Evolutionary conservation across 2,888 invertebrate species (phyloP).

Genomic region (Itoplectis maculator): DNA sequence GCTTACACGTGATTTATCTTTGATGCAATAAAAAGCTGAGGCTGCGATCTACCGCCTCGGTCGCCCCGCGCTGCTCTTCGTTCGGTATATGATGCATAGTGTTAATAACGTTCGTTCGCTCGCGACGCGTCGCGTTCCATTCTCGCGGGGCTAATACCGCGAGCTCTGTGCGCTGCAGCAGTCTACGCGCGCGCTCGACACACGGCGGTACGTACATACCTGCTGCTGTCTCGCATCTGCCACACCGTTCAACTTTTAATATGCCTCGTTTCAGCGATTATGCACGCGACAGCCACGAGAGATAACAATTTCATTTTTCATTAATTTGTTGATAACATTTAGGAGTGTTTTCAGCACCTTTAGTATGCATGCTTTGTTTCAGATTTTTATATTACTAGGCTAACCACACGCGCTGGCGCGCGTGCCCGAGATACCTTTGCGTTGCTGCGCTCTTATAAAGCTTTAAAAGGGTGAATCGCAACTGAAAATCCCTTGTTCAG

Average conservation of each 20-base stretch:
- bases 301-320: too few species aligned
- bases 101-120: conserved; percentile 75
- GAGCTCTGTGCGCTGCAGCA: background rate
- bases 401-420: too few species aligned
- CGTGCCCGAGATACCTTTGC: too few species aligned
- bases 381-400: too few species aligned
- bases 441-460: too few species aligned
- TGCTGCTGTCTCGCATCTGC: too few species aligned
- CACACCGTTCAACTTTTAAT: conserved; percentile 60
- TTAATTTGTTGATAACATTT: too few species aligned
- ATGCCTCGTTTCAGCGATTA: conserved; percentile 64
- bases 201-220: background rate
- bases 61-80: conserved; percentile 30
- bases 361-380: too few species aligned
- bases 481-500: too few species aligned
- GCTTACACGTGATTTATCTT: conserved; percentile 74
- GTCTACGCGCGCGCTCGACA: conserved; percentile 3
- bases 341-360: too few species aligned
- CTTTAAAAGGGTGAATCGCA: too few species aligned
- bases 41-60: conserved; percentile 52
- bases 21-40: conserved; percentile 73
- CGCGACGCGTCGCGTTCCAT: conserved; percentile 31
- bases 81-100: conserved; percentile 76
- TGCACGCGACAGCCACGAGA: conserved; percentile 56
- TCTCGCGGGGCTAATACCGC: conserved; percentile 21